phyloP scores from a whole-genome alignment of 2,797 vertebrate genomes.

The Sebastes taczanowskii region DNA sequence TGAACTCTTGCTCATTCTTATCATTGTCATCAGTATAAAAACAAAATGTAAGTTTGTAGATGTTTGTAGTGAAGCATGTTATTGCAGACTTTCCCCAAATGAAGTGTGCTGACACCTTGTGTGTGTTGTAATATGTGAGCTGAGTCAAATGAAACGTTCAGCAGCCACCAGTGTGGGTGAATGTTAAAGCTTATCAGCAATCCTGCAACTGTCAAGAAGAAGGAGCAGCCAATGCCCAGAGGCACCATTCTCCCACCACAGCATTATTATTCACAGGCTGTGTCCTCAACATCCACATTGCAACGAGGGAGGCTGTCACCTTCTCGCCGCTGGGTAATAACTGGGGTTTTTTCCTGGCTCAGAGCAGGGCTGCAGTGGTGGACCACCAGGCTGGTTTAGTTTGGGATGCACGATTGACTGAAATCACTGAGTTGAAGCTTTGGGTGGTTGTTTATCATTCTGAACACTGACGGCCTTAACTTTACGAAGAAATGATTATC shows the following conservation, averaged over 20 bases:
- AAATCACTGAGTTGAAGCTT: not conserved
- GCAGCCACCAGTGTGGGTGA: constrained; percentile 5
- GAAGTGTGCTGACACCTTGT: not conserved
- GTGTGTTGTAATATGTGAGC: not conserved
- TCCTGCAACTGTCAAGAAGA: constrained; percentile 62
- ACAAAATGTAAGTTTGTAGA: not conserved
- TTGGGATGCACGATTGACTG: not conserved
- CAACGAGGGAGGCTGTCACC: not conserved
- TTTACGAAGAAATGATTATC: not conserved
- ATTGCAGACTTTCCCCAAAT: constrained; percentile 8
- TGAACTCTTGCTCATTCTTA: not conserved
- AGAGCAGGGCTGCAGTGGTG: not conserved
- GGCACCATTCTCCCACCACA: constrained; percentile 12
- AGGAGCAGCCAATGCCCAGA: not conserved
- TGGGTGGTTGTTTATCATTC: not conserved
- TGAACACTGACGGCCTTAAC: not conserved
- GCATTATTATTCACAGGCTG: constrained; percentile 20
- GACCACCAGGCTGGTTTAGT: not conserved
- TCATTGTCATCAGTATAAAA: not conserved
- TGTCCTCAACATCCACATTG: constrained; percentile 13
- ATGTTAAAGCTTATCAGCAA: constrained; percentile 61
- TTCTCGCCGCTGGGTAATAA: not conserved
- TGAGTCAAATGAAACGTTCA: not conserved
- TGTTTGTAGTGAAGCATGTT: not conserved
- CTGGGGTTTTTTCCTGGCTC: not conserved